Evolutionary conservation across 2,888 invertebrate genomes (phyloP), one percentile per base, ranked within the genome.

Genomic region (Diploptera punctata): DNA sequence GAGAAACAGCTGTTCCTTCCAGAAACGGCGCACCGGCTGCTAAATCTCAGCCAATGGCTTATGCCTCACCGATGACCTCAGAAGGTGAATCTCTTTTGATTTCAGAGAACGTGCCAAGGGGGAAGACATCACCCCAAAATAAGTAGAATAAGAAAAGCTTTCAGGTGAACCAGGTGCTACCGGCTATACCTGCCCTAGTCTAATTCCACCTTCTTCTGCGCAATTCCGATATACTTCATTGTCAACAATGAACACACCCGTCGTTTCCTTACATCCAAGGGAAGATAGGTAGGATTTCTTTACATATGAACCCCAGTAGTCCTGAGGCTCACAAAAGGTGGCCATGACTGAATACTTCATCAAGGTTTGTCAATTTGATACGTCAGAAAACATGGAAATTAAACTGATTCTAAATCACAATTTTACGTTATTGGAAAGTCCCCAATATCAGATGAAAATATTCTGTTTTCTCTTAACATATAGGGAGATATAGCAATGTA

Each of bases 141-240:
- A 33, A 33, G 33, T 7, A 24, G 52, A 52, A 47, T n/a, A 47
- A 5, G 47, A 47, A 47, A 47, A 18, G 44, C 16, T n/a, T 18
- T 44, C 44, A 10, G 2, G 7, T 19, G 24, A 29, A 29, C 52
- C 57, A 57, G 57, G 24, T 57, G 57, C 57, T 57, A 5, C n/a
- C 3, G 29, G 29, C 26, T 10, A n/a, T 31, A 13, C n/a, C 31
- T 57, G 57, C 57, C 57, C 57, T 29, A 29, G 29, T n/a, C 31
- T 29, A 24, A 57, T 31, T 57, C 57, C 57, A 57, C 57, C 57
- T 57, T 57, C 57, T n/a, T n/a, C n/a, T 57, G 57, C 57, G 57
- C 31, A 57, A 57, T 57, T 57, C 57, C 57, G 16, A 57, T 57
- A 57, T 24, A 16, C n/a, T 29, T 57, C 57, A 29, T 31, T 57